Evolutionary conservation across 2,797 vertebrate species (phyloP), one percentile per base, ranked within the genome.

Genomic region (Halcyon leucocephala): DNA sequence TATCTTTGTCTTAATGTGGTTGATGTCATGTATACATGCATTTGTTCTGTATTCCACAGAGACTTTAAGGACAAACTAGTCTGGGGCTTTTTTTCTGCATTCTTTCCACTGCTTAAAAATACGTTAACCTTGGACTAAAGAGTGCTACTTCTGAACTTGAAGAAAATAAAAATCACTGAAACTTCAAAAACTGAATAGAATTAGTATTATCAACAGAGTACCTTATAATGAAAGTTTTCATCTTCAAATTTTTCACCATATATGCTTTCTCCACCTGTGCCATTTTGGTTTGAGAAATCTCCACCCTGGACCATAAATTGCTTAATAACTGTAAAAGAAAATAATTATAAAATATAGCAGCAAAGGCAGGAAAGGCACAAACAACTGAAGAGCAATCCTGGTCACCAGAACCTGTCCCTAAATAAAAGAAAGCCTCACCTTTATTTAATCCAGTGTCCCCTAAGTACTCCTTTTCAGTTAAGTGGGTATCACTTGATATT

Each of bases 211-310:
- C 67, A 70, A 5, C 1, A 42, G 3, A 69, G 95, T 98, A 99
- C 99, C 99, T 99, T 98, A 90, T 99, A 99, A 97, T 99, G 97
- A 78, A 99, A 99, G 98, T 99, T 99, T 98, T 99, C 99, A 95
- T 99, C 99, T 97, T 99, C 99, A 98, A 99, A 99, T 98, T 99
- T 99, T 97, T 99, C 99, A 91, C 99, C 99, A 41, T 99, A 99
- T 97, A 99, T 99, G 97, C 99, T 99, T 98, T 99, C 99, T 82
- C 99, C 99, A 78, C 99, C 99, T 8, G 99, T 99, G 92, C 99
- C 99, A 82, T 99, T 98, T 48, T 99, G 99, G 98, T 99, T 99
- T 73, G 99, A 99, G 97, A 99, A 99, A 95, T 99, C 99, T 62
- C 99, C 99, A 96, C 99, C 99, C 93, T 99, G 99, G 96, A 99